Base-by-base conservation (phyloP, 2,888 invertebrate genomes). In the Drosophila limbata region DNA sequence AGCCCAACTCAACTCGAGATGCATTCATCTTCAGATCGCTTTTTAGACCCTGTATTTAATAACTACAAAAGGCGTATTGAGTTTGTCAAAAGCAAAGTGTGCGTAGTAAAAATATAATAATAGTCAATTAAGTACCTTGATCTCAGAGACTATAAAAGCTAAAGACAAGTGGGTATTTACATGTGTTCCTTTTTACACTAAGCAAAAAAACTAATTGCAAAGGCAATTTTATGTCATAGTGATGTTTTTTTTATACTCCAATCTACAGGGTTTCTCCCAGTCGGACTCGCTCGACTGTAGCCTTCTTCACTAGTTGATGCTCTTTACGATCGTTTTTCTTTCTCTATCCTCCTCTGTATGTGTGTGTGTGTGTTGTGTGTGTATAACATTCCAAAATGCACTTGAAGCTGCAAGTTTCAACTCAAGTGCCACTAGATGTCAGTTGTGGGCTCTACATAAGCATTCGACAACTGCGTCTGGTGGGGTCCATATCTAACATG, bases 371-470 rank as follows among this genome's bases (percentile, higher is more conserved):
- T 25, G 33, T 4, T 75, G 57, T 75, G 31, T 66, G 66, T 75
- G 77, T 69, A 61, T 45, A 71, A 42, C 59, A 75, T 79, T 81
- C 81, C 70, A 52, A 79, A 88, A 83, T 88, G 88, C 84, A 88
- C 84, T 84, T 80, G 69, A 85, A 67, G 86, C 88, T 74, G 84
- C 81, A 86, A 86, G 87, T 78, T 78, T 84, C 67, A 70, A 66
- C 76, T 81, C 84, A 83, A 88, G 88, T 79, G 81, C 70, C 88
- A 86, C 88, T 88, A 64, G 81, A 83, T 84, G 88, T 88, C 84
- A 84, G 86, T 73, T 75, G 69, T 82, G 76, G 79, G 76, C 75
- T 76, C 52, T 45, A 76, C 64, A 73, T 56, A 63, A 59, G 51
- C 57, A 45, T 51, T 39, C 52, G 42, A 52, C 21, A 71, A 62